Evolutionary conservation across 2,888 invertebrate species (phyloP), one percentile per base, ranked within the genome.

Genomic region (Parochlus steinenii): DNA sequence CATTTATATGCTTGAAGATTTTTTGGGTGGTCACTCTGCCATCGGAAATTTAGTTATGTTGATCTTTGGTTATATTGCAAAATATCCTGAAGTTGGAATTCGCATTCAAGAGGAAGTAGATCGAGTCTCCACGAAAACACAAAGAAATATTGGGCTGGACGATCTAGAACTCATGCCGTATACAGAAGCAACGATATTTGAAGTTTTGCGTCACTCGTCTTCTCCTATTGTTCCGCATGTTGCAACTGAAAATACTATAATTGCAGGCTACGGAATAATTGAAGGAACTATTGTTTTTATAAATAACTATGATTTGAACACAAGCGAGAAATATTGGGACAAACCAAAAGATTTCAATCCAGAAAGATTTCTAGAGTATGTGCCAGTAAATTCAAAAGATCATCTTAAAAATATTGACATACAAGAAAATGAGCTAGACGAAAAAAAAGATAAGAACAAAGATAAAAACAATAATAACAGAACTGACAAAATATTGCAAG

Each of bases 221-320:
- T 87, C 87, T 0, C 87, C 89, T 0, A 87, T 89, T 39, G 87
- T 89, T 0, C 89, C 89, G 0, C 87, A 87, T 49, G 85, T 85
- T 0, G 83, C 87, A 0, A 80, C 79, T 1, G 70, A 74, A 45
- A 74, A 80, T 47, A 74, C 78, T 1, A 63, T 67, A 2, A 70
- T 89, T 5, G 68, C 71, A 26, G 83, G 78, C 0, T 79, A 68
- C 47, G 64, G 67, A 1, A 68, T 87, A 1, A 68, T 72, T 31
- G 77, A 77, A 48, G 85, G 79, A 1, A 82, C 85, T 0, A 66
- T 85, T 34, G 69, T 87, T 0, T 79, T 87, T 48, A 71, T 87
- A 16, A 87, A 87, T 49, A 87, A 85, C 49, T 82, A 78, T 51
- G 73, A 76, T 42, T 51, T 87, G 12, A 87, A 87, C 50, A 69